A percentile compares a stretch with the other conserved stretches of the same genome.
Evolutionary conservation across 2,113 vertebrate species (phyloP).

Genomic region (Microtus ochrogaster): DNA sequence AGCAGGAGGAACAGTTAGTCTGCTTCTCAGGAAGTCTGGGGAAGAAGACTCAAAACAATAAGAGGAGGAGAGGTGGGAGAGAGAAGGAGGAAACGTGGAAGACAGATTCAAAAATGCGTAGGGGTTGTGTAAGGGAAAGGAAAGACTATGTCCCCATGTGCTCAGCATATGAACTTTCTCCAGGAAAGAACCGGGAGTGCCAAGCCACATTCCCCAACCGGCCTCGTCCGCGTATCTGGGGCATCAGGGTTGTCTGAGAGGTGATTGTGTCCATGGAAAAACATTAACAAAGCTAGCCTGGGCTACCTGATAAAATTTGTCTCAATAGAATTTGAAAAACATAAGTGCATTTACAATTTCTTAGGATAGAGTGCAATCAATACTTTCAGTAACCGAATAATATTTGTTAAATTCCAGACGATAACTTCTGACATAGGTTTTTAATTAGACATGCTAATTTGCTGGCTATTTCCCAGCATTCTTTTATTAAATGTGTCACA

Average conservation of each 20-base stretch:
- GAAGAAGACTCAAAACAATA: neutral
- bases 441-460: constrained; percentile 73
- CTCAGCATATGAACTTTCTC: neutral
- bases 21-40: neutral
- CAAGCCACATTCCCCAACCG: neutral
- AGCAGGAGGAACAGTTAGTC: neutral
- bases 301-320: neutral
- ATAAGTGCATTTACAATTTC: neutral
- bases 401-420: constrained; percentile 39
- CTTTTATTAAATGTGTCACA: constrained; percentile 71
- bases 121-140: neutral
- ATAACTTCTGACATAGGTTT: constrained; percentile 33
- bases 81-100: neutral
- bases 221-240: too few species aligned
- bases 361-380: neutral
- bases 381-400: neutral
- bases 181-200: neutral
- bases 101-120: neutral
- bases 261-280: neutral
- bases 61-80: neutral
- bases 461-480: neutral
- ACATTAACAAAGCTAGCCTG: neutral
- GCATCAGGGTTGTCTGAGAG: neutral
- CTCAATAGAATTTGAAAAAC: neutral
- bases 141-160: neutral